Percentiles rank a stretch among this genome's conserved stretches.
Conservation (phyloP, 2,888 invertebrate species). For the Eupithecia vulgata region DNA sequence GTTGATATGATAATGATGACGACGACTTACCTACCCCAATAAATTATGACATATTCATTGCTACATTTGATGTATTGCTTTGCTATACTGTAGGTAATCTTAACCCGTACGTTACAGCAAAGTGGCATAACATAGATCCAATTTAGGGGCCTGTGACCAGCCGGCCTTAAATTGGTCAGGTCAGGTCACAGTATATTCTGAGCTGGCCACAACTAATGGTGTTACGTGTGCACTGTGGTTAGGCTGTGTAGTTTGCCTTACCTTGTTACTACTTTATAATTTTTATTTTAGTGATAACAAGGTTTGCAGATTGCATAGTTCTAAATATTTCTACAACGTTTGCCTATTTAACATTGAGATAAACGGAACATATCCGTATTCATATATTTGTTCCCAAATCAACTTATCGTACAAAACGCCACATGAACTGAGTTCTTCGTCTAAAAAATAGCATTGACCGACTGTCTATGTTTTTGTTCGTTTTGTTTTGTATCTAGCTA, state of each 20-base stretch:
- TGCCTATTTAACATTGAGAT: neutral
- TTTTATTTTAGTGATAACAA: neutral
- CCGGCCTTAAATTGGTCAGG: slow-evolving; percentile 20
- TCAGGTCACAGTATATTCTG: slow-evolving; percentile 41
- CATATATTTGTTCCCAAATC: neutral
- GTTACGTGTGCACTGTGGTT: neutral
- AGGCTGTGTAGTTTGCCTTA: neutral
- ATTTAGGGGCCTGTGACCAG: slow-evolving; percentile 15
- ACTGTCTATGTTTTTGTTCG: neutral
- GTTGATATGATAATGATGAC: no score
- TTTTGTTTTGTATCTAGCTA: neutral
- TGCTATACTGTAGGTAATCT: neutral
- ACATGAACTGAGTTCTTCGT: neutral
- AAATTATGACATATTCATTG: neutral
- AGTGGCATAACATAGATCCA: slow-evolving; percentile 21
- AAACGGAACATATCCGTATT: neutral
- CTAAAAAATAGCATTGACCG: neutral
- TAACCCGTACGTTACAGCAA: slow-evolving; percentile 3
- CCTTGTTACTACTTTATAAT: neutral
- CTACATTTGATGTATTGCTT: neutral
- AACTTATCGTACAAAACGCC: neutral
- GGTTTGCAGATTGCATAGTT: neutral
- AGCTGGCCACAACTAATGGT: slow-evolving; percentile 51
- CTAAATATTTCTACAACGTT: neutral
- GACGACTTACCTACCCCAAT: neutral